A percentile compares a stretch with the other conserved stretches of the same genome.
phyloP scores from a whole-genome alignment of 2,888 invertebrate genomes.

The Hypolimnas misippus region DNA sequence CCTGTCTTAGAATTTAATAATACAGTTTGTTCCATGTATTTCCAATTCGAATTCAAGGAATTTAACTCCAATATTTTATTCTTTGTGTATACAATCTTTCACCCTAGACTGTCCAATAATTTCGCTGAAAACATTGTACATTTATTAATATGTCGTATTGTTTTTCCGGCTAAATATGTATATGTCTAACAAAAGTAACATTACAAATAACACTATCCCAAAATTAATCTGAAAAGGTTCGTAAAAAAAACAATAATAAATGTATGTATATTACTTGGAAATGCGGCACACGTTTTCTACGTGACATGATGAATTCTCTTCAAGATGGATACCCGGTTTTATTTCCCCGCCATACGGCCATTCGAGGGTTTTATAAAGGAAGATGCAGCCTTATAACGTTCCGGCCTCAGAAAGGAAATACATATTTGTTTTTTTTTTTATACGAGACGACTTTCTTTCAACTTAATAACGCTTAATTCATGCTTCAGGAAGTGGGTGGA shows the following conservation, averaged over 20 bases:
- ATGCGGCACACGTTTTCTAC: constrained; percentile 38
- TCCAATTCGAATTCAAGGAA: too few relatives aligned
- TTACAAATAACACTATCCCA: background rate
- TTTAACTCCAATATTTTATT: too few relatives aligned
- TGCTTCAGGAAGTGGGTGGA: background rate
- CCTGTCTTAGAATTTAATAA: too few relatives aligned
- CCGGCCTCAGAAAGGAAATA: constrained; percentile 39
- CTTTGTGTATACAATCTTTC: too few relatives aligned
- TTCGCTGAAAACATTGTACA: too few relatives aligned
- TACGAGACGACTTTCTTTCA: constrained; percentile 48
- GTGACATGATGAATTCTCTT: constrained; percentile 46
- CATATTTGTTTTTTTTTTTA: constrained; percentile 48
- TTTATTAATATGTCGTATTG: too few relatives aligned
- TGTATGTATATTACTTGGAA: constrained; percentile 31
- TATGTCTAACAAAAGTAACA: too few relatives aligned
- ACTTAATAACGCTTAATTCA: constrained; percentile 28
- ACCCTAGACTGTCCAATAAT: too few relatives aligned
- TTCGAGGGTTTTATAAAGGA: constrained; percentile 63
- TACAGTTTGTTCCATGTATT: too few relatives aligned
- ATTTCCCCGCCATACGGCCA: constrained; percentile 56
- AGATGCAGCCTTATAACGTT: constrained; percentile 50
- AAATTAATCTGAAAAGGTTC: constrained; percentile 3
- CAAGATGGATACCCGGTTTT: constrained; percentile 49
- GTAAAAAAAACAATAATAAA: constrained; percentile 3
- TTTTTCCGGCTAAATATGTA: too few relatives aligned